Conservation (phyloP, 2,113 vertebrate genomes). For the Xiphophorus maculatus region DNA sequence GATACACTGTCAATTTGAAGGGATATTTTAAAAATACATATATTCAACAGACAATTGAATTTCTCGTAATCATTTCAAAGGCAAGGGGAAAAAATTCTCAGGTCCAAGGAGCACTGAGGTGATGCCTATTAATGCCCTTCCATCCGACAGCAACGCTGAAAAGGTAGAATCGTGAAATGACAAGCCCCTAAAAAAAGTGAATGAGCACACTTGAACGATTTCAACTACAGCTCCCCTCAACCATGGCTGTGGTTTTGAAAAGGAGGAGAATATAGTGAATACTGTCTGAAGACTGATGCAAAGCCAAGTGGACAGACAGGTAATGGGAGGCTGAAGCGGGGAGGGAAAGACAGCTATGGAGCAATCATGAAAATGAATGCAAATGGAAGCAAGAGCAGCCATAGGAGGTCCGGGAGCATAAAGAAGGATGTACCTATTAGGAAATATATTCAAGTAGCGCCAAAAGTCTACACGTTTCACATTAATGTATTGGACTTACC, state of each 20-base stretch:
- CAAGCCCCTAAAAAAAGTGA: conserved; percentile 74
- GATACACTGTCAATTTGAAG: conserved; percentile 44
- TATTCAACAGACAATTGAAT: conserved; percentile 66
- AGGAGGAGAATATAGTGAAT: conserved; percentile 74
- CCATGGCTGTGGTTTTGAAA: conserved; percentile 79
- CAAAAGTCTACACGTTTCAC: conserved; percentile 1
- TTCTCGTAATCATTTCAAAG: conserved; percentile 74
- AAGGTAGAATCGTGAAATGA: conserved; percentile 79
- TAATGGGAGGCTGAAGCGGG: conserved; percentile 69
- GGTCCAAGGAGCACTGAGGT: conserved; percentile 70
- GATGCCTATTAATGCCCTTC: conserved; percentile 78
- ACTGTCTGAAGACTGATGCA: conserved; percentile 72
- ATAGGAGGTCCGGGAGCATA: conserved; percentile 62
- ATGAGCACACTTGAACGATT: conserved; percentile 77
- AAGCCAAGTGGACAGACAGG: conserved; percentile 74
- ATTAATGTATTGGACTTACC: neutral
- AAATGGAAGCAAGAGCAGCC: conserved; percentile 77
- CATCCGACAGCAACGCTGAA: conserved; percentile 70
- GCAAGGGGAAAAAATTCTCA: conserved; percentile 50
- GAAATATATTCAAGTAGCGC: conserved; percentile 42
- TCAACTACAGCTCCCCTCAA: conserved; percentile 76
- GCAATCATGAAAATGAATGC: conserved; percentile 84
- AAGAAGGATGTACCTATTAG: conserved; percentile 39
- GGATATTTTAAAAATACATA: conserved; percentile 67
- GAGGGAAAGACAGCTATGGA: conserved; percentile 68